Percentiles rank a stretch among this genome's conserved stretches.
phyloP scores from a whole-genome alignment of 2,888 invertebrate genomes.

The Pandemis corylana region DNA sequence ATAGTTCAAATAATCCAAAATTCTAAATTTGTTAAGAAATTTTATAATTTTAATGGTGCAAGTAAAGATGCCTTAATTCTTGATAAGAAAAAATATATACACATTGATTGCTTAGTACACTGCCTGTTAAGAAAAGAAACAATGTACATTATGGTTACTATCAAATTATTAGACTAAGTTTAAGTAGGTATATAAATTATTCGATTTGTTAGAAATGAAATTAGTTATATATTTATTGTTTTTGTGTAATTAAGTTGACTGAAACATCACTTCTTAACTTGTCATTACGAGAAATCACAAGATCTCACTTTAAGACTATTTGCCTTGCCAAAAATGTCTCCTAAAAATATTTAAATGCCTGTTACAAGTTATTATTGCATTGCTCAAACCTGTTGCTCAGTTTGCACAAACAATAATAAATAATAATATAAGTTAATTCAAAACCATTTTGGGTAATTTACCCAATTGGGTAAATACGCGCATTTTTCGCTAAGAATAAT shows the following conservation, averaged over 20 bases:
- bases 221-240: slow-evolving; percentile 56
- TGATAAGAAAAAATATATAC: slow-evolving; percentile 3
- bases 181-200: slow-evolving; percentile 41
- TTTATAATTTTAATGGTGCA: slow-evolving; percentile 8
- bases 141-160: slow-evolving; percentile 31
- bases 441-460: background rate
- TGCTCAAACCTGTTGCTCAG: slow-evolving; percentile 63
- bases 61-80: slow-evolving; percentile 24
- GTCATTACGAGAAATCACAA: slow-evolving; percentile 71
- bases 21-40: background rate
- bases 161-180: slow-evolving; percentile 35
- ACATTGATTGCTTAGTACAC: slow-evolving; percentile 26
- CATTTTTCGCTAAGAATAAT: background rate
- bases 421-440: background rate
- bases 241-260: slow-evolving; percentile 48
- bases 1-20: background rate
- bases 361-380: slow-evolving; percentile 45
- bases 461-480: background rate
- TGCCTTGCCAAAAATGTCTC: slow-evolving; percentile 77
- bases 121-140: slow-evolving; percentile 26
- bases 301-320: slow-evolving; percentile 79
- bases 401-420: slow-evolving; percentile 42
- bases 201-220: slow-evolving; percentile 47
- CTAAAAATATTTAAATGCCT: slow-evolving; percentile 53
- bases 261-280: slow-evolving; percentile 72